Evolutionary conservation across 2,888 invertebrate genomes (phyloP).

Genomic region (Empis livida): DNA sequence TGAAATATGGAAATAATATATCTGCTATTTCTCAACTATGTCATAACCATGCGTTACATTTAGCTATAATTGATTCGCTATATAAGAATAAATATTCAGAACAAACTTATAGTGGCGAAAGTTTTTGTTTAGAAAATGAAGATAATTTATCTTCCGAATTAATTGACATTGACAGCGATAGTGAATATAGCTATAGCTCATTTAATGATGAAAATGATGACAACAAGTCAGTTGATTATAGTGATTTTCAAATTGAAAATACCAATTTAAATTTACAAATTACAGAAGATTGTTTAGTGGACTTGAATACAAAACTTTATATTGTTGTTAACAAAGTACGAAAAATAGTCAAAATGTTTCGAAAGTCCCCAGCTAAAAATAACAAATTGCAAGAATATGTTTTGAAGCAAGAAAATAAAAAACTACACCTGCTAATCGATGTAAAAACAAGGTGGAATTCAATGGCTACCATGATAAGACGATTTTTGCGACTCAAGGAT

Average conservation of each 20-base stretch:
- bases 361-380: slow-evolving; percentile 2
- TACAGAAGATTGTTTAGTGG: slow-evolving; percentile 1
- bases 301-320: background rate
- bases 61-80: slow-evolving; percentile 1
- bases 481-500: slow-evolving; percentile 1
- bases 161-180: background rate
- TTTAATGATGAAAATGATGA: background rate
- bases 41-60: slow-evolving; percentile 1
- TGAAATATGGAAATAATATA: slow-evolving; percentile 2
- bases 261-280: background rate
- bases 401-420: slow-evolving; percentile 1
- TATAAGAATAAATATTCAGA: background rate
- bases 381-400: slow-evolving; percentile 3
- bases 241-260: background rate
- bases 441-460: slow-evolving; percentile 2
- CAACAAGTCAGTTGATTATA: background rate
- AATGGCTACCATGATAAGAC: slow-evolving; percentile 1
- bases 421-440: slow-evolving; percentile 2
- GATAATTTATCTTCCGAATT: background rate
- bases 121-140: slow-evolving; percentile 4
- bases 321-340: slow-evolving; percentile 1
- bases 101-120: slow-evolving; percentile 3
- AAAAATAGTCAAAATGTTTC: background rate
- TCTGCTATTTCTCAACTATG: slow-evolving; percentile 2
- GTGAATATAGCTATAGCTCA: background rate